These are phyloP conservation scores for Taeniopygia guttata DNA, from an alignment of 2,797 vertebrate species.

Conservation along the genomic window DNA sequence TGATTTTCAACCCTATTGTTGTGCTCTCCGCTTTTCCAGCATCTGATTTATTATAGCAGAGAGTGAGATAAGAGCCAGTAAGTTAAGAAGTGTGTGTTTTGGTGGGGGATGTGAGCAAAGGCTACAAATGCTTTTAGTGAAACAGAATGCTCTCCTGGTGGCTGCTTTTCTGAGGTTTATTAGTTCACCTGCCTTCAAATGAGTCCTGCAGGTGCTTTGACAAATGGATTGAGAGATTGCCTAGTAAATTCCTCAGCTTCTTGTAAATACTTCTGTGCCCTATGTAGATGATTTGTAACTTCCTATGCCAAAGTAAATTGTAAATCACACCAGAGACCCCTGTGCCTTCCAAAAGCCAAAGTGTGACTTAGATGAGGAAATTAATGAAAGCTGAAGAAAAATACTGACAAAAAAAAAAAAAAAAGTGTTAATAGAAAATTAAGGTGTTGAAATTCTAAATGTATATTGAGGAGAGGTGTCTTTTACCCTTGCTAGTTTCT, in stretches of 20 bases:
- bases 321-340: not conserved
- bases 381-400: not conserved
- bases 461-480: accelerated
- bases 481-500: not conserved
- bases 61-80: slow-evolving; percentile 4
- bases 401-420: not conserved
- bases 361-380: not conserved
- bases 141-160: slow-evolving; percentile 33
- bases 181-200: slow-evolving; percentile 33
- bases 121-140: slow-evolving; percentile 49
- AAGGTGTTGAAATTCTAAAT: not conserved
- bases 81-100: slow-evolving; percentile 16
- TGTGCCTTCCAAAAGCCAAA: not conserved
- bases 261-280: not conserved
- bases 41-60: slow-evolving; percentile 23
- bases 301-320: not conserved
- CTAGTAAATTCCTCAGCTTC: not conserved
- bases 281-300: not conserved
- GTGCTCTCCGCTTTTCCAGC: slow-evolving; percentile 4
- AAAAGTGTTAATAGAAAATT: not conserved
- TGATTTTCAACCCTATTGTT: not conserved
- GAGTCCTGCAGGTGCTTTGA: slow-evolving; percentile 56
- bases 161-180: slow-evolving; percentile 37
- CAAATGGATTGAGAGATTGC: slow-evolving; percentile 52
- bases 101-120: not conserved